Percentiles rank a stretch among this genome's conserved stretches.
phyloP scores from a whole-genome alignment of 2,888 invertebrate genomes.

The Eurois occulta region DNA sequence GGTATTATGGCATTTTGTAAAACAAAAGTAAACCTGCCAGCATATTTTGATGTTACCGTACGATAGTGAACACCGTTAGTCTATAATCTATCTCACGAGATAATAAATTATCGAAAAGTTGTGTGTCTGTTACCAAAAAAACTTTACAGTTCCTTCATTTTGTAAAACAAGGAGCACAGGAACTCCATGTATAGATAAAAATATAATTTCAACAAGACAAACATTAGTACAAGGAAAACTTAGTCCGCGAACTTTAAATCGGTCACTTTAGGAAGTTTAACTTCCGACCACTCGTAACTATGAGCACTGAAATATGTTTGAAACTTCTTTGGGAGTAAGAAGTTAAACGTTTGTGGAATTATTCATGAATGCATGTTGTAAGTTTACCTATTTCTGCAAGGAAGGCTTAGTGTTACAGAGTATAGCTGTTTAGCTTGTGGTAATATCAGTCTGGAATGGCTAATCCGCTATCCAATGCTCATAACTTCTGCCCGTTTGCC shows the following conservation, averaged over 20 bases:
- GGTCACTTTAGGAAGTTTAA: constrained; percentile 47
- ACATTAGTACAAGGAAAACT: constrained; percentile 43
- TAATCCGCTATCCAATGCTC: background rate
- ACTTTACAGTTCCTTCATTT: background rate
- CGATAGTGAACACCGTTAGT: no score
- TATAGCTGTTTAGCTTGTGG: background rate
- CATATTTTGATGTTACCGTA: background rate
- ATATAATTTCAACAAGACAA: constrained; percentile 30
- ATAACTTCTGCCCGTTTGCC: background rate
- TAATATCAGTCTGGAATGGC: background rate
- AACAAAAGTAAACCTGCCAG: background rate
- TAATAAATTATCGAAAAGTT: background rate
- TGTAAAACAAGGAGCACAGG: background rate
- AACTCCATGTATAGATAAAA: constrained; percentile 8
- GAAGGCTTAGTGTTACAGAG: background rate
- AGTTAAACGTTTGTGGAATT: constrained; percentile 35
- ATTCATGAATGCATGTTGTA: constrained; percentile 15
- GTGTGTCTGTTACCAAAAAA: no score
- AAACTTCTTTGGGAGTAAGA: constrained; percentile 39
- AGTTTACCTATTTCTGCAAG: constrained; percentile 11
- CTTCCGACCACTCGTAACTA: constrained; percentile 43
- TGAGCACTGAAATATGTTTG: constrained; percentile 51
- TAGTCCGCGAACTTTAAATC: constrained; percentile 44
- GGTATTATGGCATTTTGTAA: background rate
- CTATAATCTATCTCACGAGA: background rate